Evolutionary conservation across 1,140 invertebrate genomes (phyloP).

Genomic region (Drosophila ficusphila): DNA sequence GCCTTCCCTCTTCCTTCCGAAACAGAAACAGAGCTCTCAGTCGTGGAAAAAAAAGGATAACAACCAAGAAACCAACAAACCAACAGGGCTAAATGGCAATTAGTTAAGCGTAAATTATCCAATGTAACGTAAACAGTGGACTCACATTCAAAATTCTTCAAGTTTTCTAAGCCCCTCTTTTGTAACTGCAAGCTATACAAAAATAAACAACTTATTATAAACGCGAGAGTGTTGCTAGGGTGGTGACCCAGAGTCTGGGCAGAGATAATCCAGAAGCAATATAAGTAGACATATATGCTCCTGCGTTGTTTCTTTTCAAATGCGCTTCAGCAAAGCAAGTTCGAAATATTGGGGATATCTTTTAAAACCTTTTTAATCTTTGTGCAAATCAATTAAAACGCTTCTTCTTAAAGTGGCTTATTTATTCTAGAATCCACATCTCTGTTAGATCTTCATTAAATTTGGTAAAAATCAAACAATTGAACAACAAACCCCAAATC

Average conservation of each 20-base stretch:
- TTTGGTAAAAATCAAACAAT: too few species aligned
- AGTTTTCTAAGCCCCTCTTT: conserved; percentile 52
- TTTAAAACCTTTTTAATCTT: too few species aligned
- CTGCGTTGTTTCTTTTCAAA: too few species aligned
- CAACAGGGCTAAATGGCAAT: conserved; percentile 52
- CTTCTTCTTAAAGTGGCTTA: too few species aligned
- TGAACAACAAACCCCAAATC: too few species aligned
- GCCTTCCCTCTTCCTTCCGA: neutral
- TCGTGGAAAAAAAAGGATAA: neutral
- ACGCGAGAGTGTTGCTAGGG: neutral
- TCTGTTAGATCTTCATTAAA: too few species aligned
- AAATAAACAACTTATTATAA: conserved; percentile 48
- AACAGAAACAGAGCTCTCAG: conserved; percentile 7
- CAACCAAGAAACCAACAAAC: neutral
- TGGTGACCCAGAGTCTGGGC: neutral
- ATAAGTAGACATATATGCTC: too few species aligned
- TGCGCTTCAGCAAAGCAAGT: too few species aligned
- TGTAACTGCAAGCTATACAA: conserved; percentile 72
- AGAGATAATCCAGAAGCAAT: neutral
- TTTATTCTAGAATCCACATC: too few species aligned
- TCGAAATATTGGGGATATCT: too few species aligned
- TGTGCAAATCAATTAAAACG: too few species aligned
- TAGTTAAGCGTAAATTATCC: conserved; percentile 41
- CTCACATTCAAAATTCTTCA: conserved; percentile 28
- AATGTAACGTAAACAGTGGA: conserved; percentile 11